phyloP scores from a whole-genome alignment of 2,888 invertebrate species.

The Caenorhabditis sp. region DNA sequence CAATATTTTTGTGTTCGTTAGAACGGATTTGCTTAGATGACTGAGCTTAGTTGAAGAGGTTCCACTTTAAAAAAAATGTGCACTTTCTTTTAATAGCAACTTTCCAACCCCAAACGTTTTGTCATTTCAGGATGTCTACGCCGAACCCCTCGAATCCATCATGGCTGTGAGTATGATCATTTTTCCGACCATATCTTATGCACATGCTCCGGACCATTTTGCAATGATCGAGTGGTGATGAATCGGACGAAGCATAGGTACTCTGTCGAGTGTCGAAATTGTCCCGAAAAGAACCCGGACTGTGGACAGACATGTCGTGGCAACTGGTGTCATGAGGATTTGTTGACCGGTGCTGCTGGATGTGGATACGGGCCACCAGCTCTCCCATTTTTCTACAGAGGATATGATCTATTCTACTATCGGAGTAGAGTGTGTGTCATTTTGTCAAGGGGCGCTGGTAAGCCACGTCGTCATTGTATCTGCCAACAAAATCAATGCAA shows the following conservation, averaged over 20 bases:
- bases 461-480: constrained; percentile 63
- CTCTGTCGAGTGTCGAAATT: constrained; percentile 64
- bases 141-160: constrained; percentile 57
- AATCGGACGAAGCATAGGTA: constrained; percentile 28
- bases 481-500: constrained; percentile 61
- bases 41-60: too few species aligned
- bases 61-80: constrained; percentile 1
- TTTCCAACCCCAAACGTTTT: neutral
- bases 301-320: constrained; percentile 65
- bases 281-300: constrained; percentile 65
- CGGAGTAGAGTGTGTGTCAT: constrained; percentile 64
- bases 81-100: neutral
- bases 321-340: constrained; percentile 67
- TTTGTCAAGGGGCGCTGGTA: constrained; percentile 60
- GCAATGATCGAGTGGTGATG: constrained; percentile 65
- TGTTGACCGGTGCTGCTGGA: constrained; percentile 61
- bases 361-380: constrained; percentile 70
- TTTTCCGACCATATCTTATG: constrained; percentile 66
- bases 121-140: constrained; percentile 60
- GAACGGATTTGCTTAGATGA: too few species aligned
- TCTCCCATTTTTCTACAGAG: constrained; percentile 66
- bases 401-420: constrained; percentile 60
- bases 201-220: constrained; percentile 66
- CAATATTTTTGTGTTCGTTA: too few species aligned
- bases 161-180: constrained; percentile 69